Evolutionary conservation across 2,888 invertebrate species (phyloP).

Genomic region (Abrostola tripartita): DNA sequence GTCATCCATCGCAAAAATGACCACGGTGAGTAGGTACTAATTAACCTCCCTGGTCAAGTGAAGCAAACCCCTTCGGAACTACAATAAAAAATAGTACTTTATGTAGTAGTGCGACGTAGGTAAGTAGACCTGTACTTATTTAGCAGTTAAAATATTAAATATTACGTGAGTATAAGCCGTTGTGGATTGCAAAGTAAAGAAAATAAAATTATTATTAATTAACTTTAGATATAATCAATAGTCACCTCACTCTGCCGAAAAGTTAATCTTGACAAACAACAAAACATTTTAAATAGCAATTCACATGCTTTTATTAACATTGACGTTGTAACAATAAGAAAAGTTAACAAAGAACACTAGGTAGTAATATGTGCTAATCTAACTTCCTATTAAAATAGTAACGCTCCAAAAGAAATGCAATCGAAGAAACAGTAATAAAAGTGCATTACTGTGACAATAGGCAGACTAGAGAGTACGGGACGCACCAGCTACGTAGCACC

Average conservation of each 20-base stretch:
- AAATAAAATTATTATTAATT: too few species aligned
- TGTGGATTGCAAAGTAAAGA: too few species aligned
- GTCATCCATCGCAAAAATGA: too few species aligned
- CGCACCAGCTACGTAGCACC: neutral
- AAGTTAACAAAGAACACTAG: slow-evolving; percentile 20
- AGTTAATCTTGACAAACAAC: slow-evolving; percentile 61
- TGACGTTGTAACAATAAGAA: slow-evolving; percentile 31
- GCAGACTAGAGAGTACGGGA: slow-evolving; percentile 6
- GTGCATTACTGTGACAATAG: slow-evolving; percentile 42
- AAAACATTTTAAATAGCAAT: slow-evolving; percentile 54
- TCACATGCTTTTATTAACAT: slow-evolving; percentile 32
- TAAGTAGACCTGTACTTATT: too few species aligned
- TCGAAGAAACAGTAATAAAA: slow-evolving; percentile 49
- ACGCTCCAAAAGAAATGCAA: slow-evolving; percentile 52
- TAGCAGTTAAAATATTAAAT: too few species aligned
- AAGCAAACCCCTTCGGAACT: too few species aligned
- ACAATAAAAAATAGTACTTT: too few species aligned
- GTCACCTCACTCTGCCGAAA: slow-evolving; percentile 55
- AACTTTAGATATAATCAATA: neutral
- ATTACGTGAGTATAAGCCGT: too few species aligned
- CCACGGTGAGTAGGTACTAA: too few species aligned
- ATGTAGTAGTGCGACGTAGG: too few species aligned
- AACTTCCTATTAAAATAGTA: slow-evolving; percentile 53
- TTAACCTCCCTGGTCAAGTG: too few species aligned
- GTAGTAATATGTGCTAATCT: slow-evolving; percentile 40